These are phyloP conservation scores for Carposina sasakii DNA, from an alignment of 1,140 invertebrate species.

Conservation along the genomic window DNA sequence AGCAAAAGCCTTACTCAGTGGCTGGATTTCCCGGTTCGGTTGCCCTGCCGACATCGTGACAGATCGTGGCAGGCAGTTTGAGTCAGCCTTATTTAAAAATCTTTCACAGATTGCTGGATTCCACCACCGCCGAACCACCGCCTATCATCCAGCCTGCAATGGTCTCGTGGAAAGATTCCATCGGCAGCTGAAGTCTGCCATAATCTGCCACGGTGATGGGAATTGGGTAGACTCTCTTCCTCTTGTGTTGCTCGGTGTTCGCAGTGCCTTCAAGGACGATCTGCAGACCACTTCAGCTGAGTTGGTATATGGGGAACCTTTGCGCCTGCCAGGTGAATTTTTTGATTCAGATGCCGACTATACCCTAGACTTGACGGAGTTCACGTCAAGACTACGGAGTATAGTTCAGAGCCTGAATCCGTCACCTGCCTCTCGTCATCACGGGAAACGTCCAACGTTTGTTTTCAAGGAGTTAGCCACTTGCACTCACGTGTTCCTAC, in stretches of 20 bases:
- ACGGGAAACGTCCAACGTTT: background rate
- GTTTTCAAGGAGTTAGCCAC: conserved; percentile 1
- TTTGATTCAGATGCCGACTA: conserved; percentile 12
- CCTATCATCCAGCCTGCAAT: conserved; percentile 8
- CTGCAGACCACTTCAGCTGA: conserved; percentile 34
- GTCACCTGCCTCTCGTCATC: background rate
- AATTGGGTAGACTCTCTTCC: conserved; percentile 3
- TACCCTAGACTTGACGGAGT: background rate
- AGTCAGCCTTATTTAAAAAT: conserved; percentile 1
- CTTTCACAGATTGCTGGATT: conserved; percentile 3
- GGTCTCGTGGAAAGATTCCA: conserved; percentile 8
- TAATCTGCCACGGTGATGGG: background rate
- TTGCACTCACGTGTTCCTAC: background rate
- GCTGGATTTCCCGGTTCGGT: conserved; percentile 37
- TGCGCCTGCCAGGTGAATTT: conserved; percentile 49
- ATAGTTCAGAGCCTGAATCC: background rate
- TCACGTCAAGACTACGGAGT: background rate
- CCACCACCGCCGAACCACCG: background rate
- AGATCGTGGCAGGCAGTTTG: conserved; percentile 19
- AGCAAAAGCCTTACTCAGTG: conserved; percentile 15
- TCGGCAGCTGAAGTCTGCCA: conserved; percentile 10
- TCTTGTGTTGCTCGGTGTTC: background rate
- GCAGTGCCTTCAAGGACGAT: conserved; percentile 29
- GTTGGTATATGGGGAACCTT: conserved; percentile 40
- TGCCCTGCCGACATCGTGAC: conserved; percentile 28